Base-by-base conservation (phyloP, 2,888 invertebrate species). In the Camponotus fellah region DNA sequence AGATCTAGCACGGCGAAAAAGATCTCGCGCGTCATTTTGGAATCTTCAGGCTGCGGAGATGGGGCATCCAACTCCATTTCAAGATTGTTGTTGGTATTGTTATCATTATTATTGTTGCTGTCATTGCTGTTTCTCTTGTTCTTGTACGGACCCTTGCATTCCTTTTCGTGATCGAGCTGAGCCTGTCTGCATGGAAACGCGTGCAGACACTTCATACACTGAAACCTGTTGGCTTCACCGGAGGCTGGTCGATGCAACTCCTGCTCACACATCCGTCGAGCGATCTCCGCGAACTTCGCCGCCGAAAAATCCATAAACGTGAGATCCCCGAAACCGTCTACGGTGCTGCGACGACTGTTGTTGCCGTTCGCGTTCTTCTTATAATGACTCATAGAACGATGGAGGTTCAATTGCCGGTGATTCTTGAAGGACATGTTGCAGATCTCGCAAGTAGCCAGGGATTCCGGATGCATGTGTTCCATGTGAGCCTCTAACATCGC, bases 1-100 rank as follows among this genome's bases (percentile, higher is more conserved):
- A 98, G 96, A 92, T 98, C 97, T 37, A 98, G 95, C 86, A 97
- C 96, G 0, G 97, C 97, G 92, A 98, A 97, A 94, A 98, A 98
- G 90, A 98, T 97, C 83, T 97, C 97, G 58, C 98, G 96, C 68
- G 96, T 95, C 37, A 96, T 96, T 8, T 93, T 93, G 81, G 96
- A 96, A 75, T 96, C 96, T 32, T 96, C 96, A 40, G 95, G 95
- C 1, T 90, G 2, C n/a, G 66, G 21, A 1, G 40, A 37, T 10
- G 64, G 85, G 85, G 21, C 14, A 14, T 71, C 64, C 3, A 14
- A 8, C 0, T 60, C 60, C 2, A 66, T 69, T 0, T 34, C 34
- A 34, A 82, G 88, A 0, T 84, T 21, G 0, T 74, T 86, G 0
- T 64, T 32, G 3, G 66, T 85, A 0, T 86, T 85, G 26, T 32